A percentile compares a stretch with the other conserved stretches of the same genome.
Evolutionary conservation across 2,888 invertebrate genomes (phyloP).

Genomic region (Eristalis arbustorum): DNA sequence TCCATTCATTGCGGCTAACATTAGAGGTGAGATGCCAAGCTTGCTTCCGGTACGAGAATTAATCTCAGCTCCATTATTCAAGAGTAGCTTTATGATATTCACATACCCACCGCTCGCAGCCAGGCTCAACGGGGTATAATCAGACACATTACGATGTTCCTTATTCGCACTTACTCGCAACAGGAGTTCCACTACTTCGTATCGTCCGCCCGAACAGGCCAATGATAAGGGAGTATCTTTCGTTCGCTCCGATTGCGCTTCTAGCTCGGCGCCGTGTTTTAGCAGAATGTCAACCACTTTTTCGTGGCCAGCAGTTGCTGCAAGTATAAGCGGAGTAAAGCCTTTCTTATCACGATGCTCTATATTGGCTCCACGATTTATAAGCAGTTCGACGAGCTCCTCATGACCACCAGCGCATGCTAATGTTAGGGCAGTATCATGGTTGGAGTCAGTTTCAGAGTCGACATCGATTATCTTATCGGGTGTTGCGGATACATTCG

Average conservation of each 20-base stretch:
- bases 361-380: slow-evolving; percentile 96
- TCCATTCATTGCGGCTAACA: slow-evolving; percentile 99
- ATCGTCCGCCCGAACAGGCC: slow-evolving; percentile 98
- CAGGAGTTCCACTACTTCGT: slow-evolving; percentile 96
- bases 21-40: slow-evolving; percentile 98
- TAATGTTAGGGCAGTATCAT: slow-evolving; percentile 98
- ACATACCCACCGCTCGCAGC: slow-evolving; percentile 99
- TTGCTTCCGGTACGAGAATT: slow-evolving; percentile 98
- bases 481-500: slow-evolving; percentile 80
- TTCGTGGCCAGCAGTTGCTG: slow-evolving; percentile 97
- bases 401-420: slow-evolving; percentile 99
- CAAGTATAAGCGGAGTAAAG: slow-evolving; percentile 97
- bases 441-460: slow-evolving; percentile 98
- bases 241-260: slow-evolving; percentile 98
- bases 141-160: slow-evolving; percentile 98
- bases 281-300: slow-evolving; percentile 94
- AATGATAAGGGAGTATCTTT: slow-evolving; percentile 99
- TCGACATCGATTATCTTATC: slow-evolving; percentile 95
- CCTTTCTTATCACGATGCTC: slow-evolving; percentile 99
- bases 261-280: slow-evolving; percentile 97
- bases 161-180: slow-evolving; percentile 95
- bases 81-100: slow-evolving; percentile 96
- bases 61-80: slow-evolving; percentile 98
- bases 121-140: slow-evolving; percentile 98
- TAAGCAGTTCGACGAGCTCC: slow-evolving; percentile 94